A percentile compares a stretch with the other conserved stretches of the same genome.
Evolutionary conservation across 2,888 invertebrate species (phyloP).

Genomic region (Yponomeuta sedellus): DNA sequence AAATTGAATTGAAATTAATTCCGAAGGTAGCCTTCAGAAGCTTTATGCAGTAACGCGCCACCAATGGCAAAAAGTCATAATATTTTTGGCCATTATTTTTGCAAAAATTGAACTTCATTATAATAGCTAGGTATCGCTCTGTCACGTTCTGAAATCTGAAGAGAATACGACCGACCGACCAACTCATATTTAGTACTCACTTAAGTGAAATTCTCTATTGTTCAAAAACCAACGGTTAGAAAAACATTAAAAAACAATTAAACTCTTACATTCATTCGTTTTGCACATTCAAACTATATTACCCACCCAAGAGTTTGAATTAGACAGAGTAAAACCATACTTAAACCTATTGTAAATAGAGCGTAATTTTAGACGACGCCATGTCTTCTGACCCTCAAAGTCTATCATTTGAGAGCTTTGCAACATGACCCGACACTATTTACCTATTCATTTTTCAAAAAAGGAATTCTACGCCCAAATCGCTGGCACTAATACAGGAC

Average conservation of each 20-base stretch:
- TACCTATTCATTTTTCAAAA: constrained; percentile 74
- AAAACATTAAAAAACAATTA: neutral
- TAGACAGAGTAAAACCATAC: neutral
- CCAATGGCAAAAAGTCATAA: too few species aligned
- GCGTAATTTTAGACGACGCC: neutral
- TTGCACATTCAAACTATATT: constrained; percentile 14
- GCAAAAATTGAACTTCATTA: too few species aligned
- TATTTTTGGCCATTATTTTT: too few species aligned
- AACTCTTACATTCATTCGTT: constrained; percentile 10
- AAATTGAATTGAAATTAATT: too few species aligned
- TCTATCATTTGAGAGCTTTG: constrained; percentile 55
- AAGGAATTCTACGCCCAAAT: constrained; percentile 75
- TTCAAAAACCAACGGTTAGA: neutral
- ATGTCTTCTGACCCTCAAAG: constrained; percentile 25
- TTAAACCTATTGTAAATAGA: neutral
- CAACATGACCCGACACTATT: constrained; percentile 66
- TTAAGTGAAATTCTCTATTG: neutral
- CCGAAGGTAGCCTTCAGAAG: too few species aligned
- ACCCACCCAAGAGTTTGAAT: constrained; percentile 3
- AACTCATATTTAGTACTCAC: neutral
- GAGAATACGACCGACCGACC: too few species aligned
- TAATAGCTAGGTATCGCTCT: too few species aligned
- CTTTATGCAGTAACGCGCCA: too few species aligned
- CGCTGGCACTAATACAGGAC: constrained; percentile 66
- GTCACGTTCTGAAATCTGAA: too few species aligned